A percentile compares a stretch with the other conserved stretches of the same genome.
Conservation (phyloP, 2,797 vertebrate genomes). For the Echiichthys vipera region DNA sequence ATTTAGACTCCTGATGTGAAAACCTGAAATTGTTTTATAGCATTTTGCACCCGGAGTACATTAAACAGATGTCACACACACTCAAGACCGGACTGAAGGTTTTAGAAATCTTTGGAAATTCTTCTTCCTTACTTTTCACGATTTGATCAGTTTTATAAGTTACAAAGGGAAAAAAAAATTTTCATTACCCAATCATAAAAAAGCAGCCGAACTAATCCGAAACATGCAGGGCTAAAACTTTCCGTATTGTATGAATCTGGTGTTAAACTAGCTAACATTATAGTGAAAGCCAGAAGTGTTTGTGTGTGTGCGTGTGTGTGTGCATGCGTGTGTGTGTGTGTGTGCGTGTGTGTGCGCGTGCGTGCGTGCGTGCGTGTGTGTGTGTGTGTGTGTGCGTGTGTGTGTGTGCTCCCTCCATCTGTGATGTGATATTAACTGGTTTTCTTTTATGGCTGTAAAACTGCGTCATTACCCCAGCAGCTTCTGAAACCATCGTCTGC, state of each 20-base stretch:
- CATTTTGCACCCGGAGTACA: background rate
- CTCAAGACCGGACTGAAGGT: too few relatives aligned
- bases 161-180: background rate
- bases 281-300: background rate
- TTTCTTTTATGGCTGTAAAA: conserved; percentile 56
- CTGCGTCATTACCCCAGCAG: conserved; percentile 42
- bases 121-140: background rate
- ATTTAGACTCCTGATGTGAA: too few relatives aligned
- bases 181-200: background rate
- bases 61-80: background rate
- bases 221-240: conserved; percentile 23
- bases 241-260: conserved; percentile 46
- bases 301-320: background rate
- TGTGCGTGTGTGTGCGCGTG: background rate
- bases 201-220: conserved; percentile 7
- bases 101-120: too few relatives aligned
- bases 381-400: conserved; percentile 16
- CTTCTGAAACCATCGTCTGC: conserved; percentile 24
- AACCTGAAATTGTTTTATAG: background rate
- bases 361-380: background rate
- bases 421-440: conserved; percentile 50
- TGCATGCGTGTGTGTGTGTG: background rate
- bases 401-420: conserved; percentile 40
- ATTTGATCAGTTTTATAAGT: background rate
- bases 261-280: conserved; percentile 14